Evolutionary conservation across 2,888 invertebrate species (phyloP), one percentile per base, ranked within the genome.

Genomic region (Rhingia campestris): DNA sequence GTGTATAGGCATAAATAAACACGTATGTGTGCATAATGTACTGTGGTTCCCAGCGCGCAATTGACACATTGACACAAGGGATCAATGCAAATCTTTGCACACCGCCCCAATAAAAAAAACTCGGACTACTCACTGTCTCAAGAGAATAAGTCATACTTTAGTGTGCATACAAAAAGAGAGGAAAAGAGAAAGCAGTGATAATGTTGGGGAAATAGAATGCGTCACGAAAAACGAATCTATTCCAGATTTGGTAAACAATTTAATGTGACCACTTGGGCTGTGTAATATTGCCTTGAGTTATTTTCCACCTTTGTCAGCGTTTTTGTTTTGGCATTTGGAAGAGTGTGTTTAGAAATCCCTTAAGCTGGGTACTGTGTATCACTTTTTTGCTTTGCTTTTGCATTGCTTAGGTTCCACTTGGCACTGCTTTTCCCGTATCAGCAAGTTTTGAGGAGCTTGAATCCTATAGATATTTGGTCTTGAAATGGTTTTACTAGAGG

Each of bases 1-100:
- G 33, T 4, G 6, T 5, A 22, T 3, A 22, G 14, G 22, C 5
- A 30, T 4, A 30, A 30, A 1, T 45, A 6, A 14, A 10, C 37
- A 6, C 32, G 7, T 14, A 37, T 33, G 14, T 37, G 1, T 39
- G 37, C 37, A 30, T 1, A 14, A 6, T 14, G 7, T 43, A 30
- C n/a, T 22, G 22, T 22, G 22, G 22, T 22, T 22, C 22, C 33
- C 22, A 59, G 45, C 30, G 41, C 54, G 47, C 45, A 51, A 45
- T 72, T 66, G 45, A 66, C 49, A 47, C 6, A 45, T 72, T 66
- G 45, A 66, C 49, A 47, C 6, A 32, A 43, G 53, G 51, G 51
- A 51, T 59, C 39, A 51, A 70, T 70, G 69, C 69, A 61, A 53
- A 66, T 58, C 37, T 32, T 49, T 80, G 80, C 80, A 67, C 80